Percentiles rank a stretch among this genome's conserved stretches.
These are phyloP conservation scores for Neuroscelio doddi DNA, from an alignment of 2,888 invertebrate genomes.

Conservation along the genomic window DNA sequence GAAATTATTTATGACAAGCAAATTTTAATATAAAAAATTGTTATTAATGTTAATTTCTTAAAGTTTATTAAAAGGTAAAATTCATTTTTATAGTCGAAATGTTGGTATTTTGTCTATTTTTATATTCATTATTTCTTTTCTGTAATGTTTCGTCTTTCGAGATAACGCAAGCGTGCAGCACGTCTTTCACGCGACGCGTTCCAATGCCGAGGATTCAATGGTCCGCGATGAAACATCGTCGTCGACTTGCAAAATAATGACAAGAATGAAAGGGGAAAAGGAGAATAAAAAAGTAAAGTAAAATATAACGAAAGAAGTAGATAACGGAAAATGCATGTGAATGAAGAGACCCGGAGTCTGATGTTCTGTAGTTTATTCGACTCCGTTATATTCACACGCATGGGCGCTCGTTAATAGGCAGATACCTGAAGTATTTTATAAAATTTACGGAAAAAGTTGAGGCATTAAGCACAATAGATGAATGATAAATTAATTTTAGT, in stretches of 20 bases:
- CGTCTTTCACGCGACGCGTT: slow-evolving; percentile 8
- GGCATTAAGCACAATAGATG: no score
- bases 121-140: slow-evolving; percentile 7
- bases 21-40: no score
- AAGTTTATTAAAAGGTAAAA: no score
- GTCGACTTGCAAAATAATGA: slow-evolving; percentile 11
- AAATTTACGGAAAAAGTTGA: no score
- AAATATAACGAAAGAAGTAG: slow-evolving; percentile 3
- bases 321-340: not conserved
- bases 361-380: slow-evolving; percentile 19
- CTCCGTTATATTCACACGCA: slow-evolving; percentile 17
- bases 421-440: not conserved
- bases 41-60: no score
- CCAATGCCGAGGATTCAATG: slow-evolving; percentile 10
- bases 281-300: not conserved
- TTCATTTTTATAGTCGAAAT: slow-evolving; percentile 12
- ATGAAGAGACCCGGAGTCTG: not conserved
- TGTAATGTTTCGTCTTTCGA: slow-evolving; percentile 9
- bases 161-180: slow-evolving; percentile 6
- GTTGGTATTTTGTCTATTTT: slow-evolving; percentile 2
- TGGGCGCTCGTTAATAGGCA: not conserved
- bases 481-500: no score
- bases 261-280: slow-evolving; percentile 9
- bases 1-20: no score
- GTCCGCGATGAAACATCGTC: slow-evolving; percentile 12